Base-by-base conservation (phyloP, 2,797 vertebrate species). In the Leuciscus waleckii region DNA sequence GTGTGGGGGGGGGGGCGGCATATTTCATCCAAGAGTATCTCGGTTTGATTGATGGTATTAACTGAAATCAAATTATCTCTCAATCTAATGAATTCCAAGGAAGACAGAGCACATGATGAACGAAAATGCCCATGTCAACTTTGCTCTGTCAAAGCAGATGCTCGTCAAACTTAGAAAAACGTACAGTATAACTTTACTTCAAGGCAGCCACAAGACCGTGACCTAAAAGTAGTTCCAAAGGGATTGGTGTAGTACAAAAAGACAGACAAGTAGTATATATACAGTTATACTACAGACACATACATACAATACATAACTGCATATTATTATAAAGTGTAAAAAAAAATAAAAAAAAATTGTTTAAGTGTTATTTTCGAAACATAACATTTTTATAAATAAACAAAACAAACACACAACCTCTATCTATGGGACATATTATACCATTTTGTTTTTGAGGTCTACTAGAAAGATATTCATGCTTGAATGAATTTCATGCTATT, bases 41-140 rank as follows among this genome's bases (percentile, higher is more conserved):
- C 26, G 7, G 21, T 68, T 32, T 89, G 88, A 89, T 86, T 85
- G 81, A 89, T 89, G 84, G 51, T 37, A 56, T 81, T 61, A 75
- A 67, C 68, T 84, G 65, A 86, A 86, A 76, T 86, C 49, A 80
- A 86, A 89, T 82, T 86, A 77, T 67, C 79, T 83, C 74, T 89
- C 81, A 81, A 79, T 78, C 35, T 79, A 84, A 83, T 56, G 39
- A 73, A 56, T 81, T 78, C 35, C 49, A 86, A 51, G 79, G 79
- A 80, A 79, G 82, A 85, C 13, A 61, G 49, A 68, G 54, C 81
- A 79, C 77, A 76, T 61, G 78, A 87, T 69, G 75, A 71, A 78
- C 79, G 77, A 79, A 78, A 82, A 84, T 58, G 29, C 54, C 54
- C 7, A 35, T 29, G 68, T 80, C 74, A 80, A 56, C 39, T 79